Base-by-base conservation (phyloP, 2,888 invertebrate species). In the Chrysolina haemoptera region DNA sequence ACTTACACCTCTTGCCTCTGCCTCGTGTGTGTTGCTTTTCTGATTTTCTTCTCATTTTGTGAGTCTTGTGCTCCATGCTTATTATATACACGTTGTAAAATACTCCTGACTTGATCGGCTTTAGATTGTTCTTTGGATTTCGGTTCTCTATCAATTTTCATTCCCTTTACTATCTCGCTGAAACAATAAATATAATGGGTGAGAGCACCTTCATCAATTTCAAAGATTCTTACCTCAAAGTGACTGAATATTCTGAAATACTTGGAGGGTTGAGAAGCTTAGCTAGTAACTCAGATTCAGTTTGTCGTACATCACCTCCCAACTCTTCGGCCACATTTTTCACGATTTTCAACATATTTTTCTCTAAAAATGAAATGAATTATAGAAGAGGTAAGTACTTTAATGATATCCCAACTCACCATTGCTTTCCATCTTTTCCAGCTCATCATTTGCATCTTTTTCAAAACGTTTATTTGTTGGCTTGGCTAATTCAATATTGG, bases 111-210 rank as follows among this genome's bases (percentile, higher is more conserved):
- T 85, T 91, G 90, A 72, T 90, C 89, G 0, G 91, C 91, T 82
- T 90, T 87, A 0, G 89, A 88, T 62, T 87, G 86, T 41, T 85
- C 75, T 11, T 88, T 86, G 18, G 82, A 71, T 64, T 89, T 89
- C 55, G 86, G 85, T 18, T 89, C 86, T 40, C 91, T 90, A 83
- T 95, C 95, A 59, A 95, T 91, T 86, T 94, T 94, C 95, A 95
- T 95, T 43, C 93, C 94, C 43, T 92, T 90, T 75, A 95, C 89
- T 20, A 95, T 87, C 71, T 94, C 93, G 88, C 94, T 95, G 85
- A 74, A 88, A 86, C 62, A 68, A 66, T 64, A 1, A 18, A 40
- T 20, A 9, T 14, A 20, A 48, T 20, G 18, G 68, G 43, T 20
- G n/a, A 55, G 43, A 14, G 4, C 35, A 0, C 6, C 35, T 48